These are phyloP conservation scores for Mercenaria mercenaria DNA, from an alignment of 1,140 invertebrate genomes.

Conservation along the genomic window DNA sequence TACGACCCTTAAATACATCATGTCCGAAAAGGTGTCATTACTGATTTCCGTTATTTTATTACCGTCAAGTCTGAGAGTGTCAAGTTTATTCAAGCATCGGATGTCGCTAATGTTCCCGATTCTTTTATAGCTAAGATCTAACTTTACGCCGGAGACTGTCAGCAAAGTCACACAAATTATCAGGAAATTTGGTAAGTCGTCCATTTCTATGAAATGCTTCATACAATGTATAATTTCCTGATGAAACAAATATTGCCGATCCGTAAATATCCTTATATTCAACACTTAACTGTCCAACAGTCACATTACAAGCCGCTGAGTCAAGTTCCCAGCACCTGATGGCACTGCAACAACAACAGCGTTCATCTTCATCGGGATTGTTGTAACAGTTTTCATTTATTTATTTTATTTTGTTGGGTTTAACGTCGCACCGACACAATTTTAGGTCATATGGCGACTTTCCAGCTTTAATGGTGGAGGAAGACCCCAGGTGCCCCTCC, in stretches of 20 bases:
- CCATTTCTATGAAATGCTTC: background rate
- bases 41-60: constrained; percentile 25
- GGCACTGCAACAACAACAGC: constrained; percentile 23
- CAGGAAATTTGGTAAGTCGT: constrained; percentile 1
- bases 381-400: too few species aligned
- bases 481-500: too few species aligned
- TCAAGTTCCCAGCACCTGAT: constrained; percentile 7
- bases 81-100: constrained; percentile 12
- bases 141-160: background rate
- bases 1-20: constrained; percentile 10
- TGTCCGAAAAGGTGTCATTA: constrained; percentile 14
- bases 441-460: too few species aligned
- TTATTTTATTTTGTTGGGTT: too few species aligned
- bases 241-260: background rate
- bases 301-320: background rate
- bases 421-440: too few species aligned
- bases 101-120: background rate
- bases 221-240: background rate
- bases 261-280: constrained; percentile 34
- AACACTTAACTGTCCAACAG: background rate
- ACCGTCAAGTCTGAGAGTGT: constrained; percentile 17
- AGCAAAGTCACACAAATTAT: constrained; percentile 23
- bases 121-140: constrained; percentile 17
- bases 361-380: constrained; percentile 2
- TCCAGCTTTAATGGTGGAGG: too few species aligned